Evolutionary conservation across 2,888 invertebrate species (phyloP).

Genomic region (Tribolium freemani): DNA sequence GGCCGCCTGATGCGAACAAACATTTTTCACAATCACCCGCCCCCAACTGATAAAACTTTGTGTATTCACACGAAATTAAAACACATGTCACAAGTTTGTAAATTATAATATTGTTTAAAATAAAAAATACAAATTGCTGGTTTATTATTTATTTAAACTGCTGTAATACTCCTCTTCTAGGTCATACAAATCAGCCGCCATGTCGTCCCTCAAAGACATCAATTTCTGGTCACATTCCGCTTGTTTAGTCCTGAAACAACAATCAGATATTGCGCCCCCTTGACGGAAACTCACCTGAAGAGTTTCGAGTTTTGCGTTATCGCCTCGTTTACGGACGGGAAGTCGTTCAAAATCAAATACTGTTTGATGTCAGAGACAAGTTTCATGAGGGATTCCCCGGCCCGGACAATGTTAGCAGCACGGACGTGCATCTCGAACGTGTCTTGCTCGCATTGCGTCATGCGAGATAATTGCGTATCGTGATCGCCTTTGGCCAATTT

Average conservation of each 20-base stretch:
- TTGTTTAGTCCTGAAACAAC: conserved; percentile 80
- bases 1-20: conserved; percentile 10
- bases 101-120: no score
- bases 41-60: neutral
- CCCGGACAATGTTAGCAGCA: conserved; percentile 95
- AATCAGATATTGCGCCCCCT: conserved; percentile 10
- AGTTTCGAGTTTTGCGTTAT: conserved; percentile 94
- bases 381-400: conserved; percentile 97
- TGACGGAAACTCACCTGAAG: conserved; percentile 69
- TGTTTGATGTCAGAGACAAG: conserved; percentile 98
- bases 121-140: neutral
- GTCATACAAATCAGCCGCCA: conserved; percentile 93
- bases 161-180: conserved; percentile 94
- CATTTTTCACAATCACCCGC: conserved; percentile 37
- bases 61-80: neutral
- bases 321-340: conserved; percentile 97
- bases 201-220: conserved; percentile 92
- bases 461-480: conserved; percentile 89
- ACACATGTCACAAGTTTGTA: neutral
- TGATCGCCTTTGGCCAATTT: conserved; percentile 91
- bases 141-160: conserved; percentile 79
- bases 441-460: conserved; percentile 95
- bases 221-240: conserved; percentile 94
- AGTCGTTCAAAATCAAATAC: conserved; percentile 97
- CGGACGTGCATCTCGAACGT: conserved; percentile 97